Evolutionary conservation across 2,888 invertebrate species (phyloP), one percentile per base, ranked within the genome.

Genomic region (Prenolepis imparis): DNA sequence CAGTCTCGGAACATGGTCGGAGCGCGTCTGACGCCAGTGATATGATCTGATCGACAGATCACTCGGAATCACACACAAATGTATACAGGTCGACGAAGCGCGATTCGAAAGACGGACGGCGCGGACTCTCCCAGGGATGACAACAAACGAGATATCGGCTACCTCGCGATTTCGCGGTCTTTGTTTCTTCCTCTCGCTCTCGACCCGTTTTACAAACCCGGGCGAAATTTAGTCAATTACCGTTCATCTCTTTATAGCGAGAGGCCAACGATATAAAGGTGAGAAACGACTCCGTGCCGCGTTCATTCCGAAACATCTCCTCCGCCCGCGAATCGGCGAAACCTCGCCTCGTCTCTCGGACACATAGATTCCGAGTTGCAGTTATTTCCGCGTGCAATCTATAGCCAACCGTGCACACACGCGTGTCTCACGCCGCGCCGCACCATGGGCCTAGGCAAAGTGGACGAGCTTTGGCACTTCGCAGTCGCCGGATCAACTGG

Each of bases 381-480:
- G 63, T 28, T 28, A 28, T 28, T 28, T 28, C 57, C 63, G 82
- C 39, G 55, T 77, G 67, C 21, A 66, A 52, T 52, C 52, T 24
- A n/a, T n/a, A 41, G 44, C 24, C 78, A 80, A 21, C 82, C 83
- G 86, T 85, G 84, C 86, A 85, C 86, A 85, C 87, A 41, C 68
- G 55, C 28, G 72, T 64, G 28, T 28, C 28, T 28, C 89, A 84
- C 90, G 85, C 84, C 78, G 88, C 86, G 81, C 83, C 88, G 85
- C 84, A 36, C 5, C 92, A 91, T 91, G 91, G 90, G 89, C 91
- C 90, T 90, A 5, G 85, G 92, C 87, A 28, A 82, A 87, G 88
- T 92, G 92, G 92, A 91, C 91, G 88, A 92, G 91, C 92, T 92
- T 93, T 91, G 91, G 92, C 90, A 92, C 92, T 91, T 91, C 91